These are phyloP conservation scores for Acanthopleura granulata DNA, from an alignment of 2,888 invertebrate species.

Conservation along the genomic window DNA sequence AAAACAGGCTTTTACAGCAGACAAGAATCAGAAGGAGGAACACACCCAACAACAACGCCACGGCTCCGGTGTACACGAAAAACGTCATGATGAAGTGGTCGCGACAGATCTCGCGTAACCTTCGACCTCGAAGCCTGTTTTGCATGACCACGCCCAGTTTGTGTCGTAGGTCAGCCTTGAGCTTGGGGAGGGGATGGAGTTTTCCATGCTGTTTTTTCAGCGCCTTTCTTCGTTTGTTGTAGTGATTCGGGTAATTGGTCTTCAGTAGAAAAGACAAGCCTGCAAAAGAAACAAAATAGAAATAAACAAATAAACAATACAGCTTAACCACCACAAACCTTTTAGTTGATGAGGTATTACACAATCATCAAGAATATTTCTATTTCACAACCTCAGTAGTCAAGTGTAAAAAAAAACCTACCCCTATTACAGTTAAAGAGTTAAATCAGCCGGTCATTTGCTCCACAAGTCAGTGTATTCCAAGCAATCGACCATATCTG, in stretches of 20 bases:
- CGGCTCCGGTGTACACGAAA: slow-evolving; percentile 7
- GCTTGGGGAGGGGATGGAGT: not conserved
- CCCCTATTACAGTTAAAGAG: too few species aligned
- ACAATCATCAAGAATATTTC: too few species aligned
- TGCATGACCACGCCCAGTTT: slow-evolving; percentile 14
- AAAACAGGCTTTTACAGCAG: not conserved
- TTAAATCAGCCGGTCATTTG: too few species aligned
- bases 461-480: too few species aligned
- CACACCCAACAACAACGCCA: not conserved
- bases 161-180: slow-evolving; percentile 1
- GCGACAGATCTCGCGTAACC: slow-evolving; percentile 5
- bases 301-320: too few species aligned
- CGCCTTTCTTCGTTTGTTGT: not conserved
- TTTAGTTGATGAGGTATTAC: too few species aligned
- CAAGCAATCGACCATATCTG: too few species aligned
- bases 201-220: not conserved
- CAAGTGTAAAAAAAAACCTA: too few species aligned
- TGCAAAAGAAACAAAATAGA: not conserved
- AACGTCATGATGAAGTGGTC: slow-evolving; percentile 14
- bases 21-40: not conserved
- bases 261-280: not conserved
- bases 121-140: not conserved
- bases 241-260: not conserved
- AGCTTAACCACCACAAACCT: too few species aligned
- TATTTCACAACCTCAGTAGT: too few species aligned